Conservation (phyloP, 1,140 invertebrate species). For the Drosophila ficusphila region DNA sequence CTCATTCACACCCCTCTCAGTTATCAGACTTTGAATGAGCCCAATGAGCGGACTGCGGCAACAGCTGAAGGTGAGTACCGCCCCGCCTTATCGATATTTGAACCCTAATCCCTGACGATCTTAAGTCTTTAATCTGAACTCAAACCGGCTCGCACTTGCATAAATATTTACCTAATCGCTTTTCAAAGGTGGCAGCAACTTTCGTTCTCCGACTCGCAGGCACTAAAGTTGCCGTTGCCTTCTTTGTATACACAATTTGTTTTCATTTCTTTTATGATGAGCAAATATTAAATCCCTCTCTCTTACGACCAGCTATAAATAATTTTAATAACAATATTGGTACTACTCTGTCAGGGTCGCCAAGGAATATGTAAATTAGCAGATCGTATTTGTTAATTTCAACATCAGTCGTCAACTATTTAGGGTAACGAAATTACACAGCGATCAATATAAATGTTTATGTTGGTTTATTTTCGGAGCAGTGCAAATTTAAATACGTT, state of each 20-base stretch:
- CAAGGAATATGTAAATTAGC: conserved; percentile 13
- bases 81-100: background rate
- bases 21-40: conserved; percentile 74
- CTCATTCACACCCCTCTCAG: conserved; percentile 17
- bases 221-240: conserved; percentile 40
- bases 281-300: conserved; percentile 53
- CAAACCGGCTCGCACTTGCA: conserved; percentile 49
- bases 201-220: conserved; percentile 30
- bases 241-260: conserved; percentile 32
- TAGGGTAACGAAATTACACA: background rate
- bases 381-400: conserved; percentile 22
- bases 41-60: conserved; percentile 82
- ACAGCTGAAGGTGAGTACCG: conserved; percentile 78
- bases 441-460: background rate
- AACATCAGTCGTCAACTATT: conserved; percentile 25
- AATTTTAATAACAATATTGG: conserved; percentile 58
- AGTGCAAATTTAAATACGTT: background rate
- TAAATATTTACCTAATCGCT: conserved; percentile 73
- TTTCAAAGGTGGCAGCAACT: conserved; percentile 46
- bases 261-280: conserved; percentile 44
- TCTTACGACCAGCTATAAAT: conserved; percentile 37
- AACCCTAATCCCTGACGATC: background rate
- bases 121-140: background rate
- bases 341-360: conserved; percentile 36
- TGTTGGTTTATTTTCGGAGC: conserved; percentile 6